A percentile compares a stretch with the other conserved stretches of the same genome.
Evolutionary conservation across 2,113 vertebrate species (phyloP).

Genomic region (Zingel zingel): DNA sequence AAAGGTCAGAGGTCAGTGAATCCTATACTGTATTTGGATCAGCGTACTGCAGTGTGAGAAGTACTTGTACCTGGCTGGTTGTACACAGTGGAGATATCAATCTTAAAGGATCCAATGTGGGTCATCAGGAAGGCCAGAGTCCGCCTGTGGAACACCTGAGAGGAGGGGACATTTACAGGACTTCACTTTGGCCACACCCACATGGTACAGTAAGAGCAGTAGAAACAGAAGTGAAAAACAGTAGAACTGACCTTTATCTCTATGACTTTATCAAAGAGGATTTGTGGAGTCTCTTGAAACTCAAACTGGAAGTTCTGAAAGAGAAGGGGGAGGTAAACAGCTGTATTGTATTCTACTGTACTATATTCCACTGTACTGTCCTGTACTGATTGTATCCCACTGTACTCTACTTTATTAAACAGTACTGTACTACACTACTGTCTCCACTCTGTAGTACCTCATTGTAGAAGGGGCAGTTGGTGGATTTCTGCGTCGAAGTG

Average conservation of each 20-base stretch:
- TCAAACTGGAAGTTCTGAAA: constrained; percentile 95
- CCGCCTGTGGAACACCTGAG: constrained; percentile 93
- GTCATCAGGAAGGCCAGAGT: constrained; percentile 89
- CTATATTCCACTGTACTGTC: not conserved
- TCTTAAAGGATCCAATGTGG: constrained; percentile 92
- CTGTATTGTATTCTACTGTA: not conserved
- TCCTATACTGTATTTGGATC: not conserved
- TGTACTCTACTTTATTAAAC: not conserved
- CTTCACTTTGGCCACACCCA: not conserved
- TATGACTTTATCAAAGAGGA: constrained; percentile 92
- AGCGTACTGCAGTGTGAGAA: not conserved
- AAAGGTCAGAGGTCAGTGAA: constrained; percentile 28
- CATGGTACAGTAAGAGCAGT: not conserved
- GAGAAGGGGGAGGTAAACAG: not conserved
- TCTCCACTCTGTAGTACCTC: constrained; percentile 60
- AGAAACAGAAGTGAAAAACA: not conserved
- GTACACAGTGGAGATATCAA: constrained; percentile 90
- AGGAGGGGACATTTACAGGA: constrained; percentile 16
- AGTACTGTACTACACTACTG: not conserved
- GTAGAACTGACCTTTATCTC: constrained; percentile 87
- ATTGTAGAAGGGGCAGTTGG: constrained; percentile 76
- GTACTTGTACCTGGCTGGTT: constrained; percentile 89
- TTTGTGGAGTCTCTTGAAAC: constrained; percentile 88
- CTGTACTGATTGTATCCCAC: not conserved
- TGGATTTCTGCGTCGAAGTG: constrained; percentile 88